phyloP scores from a whole-genome alignment of 2,797 vertebrate species.

The Gallinago solitaria region DNA sequence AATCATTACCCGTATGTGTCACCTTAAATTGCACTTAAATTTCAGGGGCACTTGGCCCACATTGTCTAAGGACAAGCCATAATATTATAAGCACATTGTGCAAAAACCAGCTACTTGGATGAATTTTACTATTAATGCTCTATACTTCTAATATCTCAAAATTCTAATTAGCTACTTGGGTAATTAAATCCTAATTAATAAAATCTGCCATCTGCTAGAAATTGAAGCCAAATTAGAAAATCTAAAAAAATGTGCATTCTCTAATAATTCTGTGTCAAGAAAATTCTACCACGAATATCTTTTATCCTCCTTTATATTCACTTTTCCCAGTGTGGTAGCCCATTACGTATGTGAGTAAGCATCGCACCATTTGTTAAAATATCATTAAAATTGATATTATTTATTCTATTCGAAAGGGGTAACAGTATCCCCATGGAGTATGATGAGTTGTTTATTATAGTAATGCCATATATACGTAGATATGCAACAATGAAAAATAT shows the following conservation, averaged over 20 bases:
- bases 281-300: background rate
- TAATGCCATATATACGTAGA: background rate
- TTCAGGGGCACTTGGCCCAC: background rate
- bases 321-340: background rate
- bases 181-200: conserved; percentile 43
- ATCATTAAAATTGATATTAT: conserved; percentile 7
- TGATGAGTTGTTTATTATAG: background rate
- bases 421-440: background rate
- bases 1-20: accelerated
- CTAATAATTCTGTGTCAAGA: background rate
- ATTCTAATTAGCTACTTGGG: conserved; percentile 10
- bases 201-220: conserved; percentile 49
- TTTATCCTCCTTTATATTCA: background rate
- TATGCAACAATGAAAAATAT: background rate
- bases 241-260: background rate
- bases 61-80: background rate
- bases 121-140: background rate
- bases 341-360: background rate
- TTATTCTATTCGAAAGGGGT: background rate
- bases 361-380: background rate
- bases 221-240: background rate
- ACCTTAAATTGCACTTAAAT: background rate
- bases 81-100: background rate
- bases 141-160: background rate
- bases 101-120: background rate